Evolutionary conservation across 2,113 vertebrate genomes (phyloP).

Genomic region (Emydura subglobosa): DNA sequence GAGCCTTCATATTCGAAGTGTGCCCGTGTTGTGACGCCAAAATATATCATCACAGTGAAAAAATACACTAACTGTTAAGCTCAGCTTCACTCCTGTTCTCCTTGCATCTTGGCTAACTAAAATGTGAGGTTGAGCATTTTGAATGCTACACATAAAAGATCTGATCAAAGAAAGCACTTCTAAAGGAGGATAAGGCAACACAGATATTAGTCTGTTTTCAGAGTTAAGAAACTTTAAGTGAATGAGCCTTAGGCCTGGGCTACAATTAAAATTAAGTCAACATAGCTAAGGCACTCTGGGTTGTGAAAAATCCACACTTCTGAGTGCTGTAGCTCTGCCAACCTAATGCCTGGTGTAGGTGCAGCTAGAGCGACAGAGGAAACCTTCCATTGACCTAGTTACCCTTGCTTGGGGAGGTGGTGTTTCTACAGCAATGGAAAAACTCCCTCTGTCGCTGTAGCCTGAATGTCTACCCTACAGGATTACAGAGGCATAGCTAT

Average conservation of each 20-base stretch:
- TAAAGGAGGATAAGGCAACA: neutral
- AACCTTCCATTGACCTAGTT: neutral
- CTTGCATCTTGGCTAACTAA: conserved; percentile 57
- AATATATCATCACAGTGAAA: conserved; percentile 66
- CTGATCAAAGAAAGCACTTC: conserved; percentile 48
- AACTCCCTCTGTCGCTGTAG: neutral
- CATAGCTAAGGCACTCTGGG: neutral
- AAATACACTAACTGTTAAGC: conserved; percentile 53
- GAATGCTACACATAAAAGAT: conserved; percentile 31
- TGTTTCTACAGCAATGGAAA: neutral
- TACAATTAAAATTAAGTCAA: neutral
- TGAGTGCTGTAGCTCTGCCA: neutral
- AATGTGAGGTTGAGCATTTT: conserved; percentile 48
- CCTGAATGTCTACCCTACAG: neutral
- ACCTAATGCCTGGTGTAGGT: neutral
- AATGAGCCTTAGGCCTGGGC: neutral
- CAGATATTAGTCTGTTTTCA: neutral
- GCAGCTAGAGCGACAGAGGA: neutral
- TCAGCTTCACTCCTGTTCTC: conserved; percentile 65
- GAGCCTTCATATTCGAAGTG: conserved; percentile 20
- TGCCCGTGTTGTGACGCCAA: conserved; percentile 58
- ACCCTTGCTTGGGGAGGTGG: neutral
- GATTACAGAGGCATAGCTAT: neutral
- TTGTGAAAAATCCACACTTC: neutral
- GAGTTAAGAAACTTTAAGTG: conserved; percentile 33